Evolutionary conservation across 2,888 invertebrate species (phyloP).

Genomic region (Caenorhabditis imperialis): DNA sequence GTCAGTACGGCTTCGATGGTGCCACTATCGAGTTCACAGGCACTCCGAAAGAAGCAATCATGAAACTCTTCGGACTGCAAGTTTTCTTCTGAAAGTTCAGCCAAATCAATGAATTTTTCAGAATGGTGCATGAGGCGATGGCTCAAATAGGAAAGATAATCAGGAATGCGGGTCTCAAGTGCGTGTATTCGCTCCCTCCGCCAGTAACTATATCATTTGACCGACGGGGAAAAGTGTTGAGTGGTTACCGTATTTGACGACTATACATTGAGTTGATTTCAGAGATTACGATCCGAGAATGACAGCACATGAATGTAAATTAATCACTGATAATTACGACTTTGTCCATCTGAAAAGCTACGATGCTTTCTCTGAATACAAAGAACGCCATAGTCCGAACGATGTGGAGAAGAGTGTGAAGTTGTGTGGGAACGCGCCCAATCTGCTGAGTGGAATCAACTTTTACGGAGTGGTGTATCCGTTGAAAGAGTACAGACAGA

Average conservation of each 20-base stretch:
- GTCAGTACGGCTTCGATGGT: conserved; percentile 12
- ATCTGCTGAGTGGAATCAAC: conserved; percentile 65
- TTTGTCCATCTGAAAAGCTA: conserved; percentile 14
- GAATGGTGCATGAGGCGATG: conserved; percentile 1
- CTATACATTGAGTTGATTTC: too few relatives aligned
- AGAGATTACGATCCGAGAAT: not conserved
- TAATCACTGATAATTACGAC: not conserved
- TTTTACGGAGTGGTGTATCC: conserved; percentile 59
- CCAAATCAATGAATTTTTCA: not conserved
- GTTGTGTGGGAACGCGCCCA: conserved; percentile 9
- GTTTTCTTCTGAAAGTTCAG: not conserved
- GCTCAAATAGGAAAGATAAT: conserved; percentile 14
- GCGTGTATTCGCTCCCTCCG: conserved; percentile 3
- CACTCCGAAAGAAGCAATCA: not conserved
- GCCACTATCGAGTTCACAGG: conserved; percentile 2
- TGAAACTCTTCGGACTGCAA: not conserved
- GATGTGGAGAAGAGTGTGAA: not conserved
- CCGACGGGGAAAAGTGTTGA: not conserved
- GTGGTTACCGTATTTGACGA: too few relatives aligned
- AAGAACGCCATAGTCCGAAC: not conserved
- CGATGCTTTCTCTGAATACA: not conserved
- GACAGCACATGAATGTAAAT: not conserved
- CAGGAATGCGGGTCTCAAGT: not conserved
- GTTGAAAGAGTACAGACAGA: not conserved
- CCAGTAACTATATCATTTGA: not conserved